These are phyloP conservation scores for Chaetodon trifasciatus DNA, from an alignment of 2,797 vertebrate species.

Conservation along the genomic window DNA sequence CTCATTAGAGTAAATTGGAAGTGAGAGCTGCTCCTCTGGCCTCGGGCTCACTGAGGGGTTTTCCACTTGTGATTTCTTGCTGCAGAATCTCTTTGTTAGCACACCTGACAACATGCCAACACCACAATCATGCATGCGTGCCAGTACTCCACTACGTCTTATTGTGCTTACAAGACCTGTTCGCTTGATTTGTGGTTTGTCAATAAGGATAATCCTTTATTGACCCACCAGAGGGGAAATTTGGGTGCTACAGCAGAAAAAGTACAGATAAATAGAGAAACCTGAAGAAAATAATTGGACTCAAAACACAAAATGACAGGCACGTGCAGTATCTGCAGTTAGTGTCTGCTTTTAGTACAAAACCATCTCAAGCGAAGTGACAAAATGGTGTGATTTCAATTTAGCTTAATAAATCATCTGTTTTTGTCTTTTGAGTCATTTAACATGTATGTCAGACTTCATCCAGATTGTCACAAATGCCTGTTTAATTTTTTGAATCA, in stretches of 20 bases:
- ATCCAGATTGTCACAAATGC: background rate
- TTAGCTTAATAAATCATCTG: slow-evolving; percentile 1
- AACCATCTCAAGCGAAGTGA: background rate
- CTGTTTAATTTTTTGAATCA: slow-evolving; percentile 6
- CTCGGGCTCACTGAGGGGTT: slow-evolving; percentile 8
- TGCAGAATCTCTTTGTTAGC: slow-evolving; percentile 17
- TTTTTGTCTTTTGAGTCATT: background rate
- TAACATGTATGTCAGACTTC: background rate
- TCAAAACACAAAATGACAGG: background rate
- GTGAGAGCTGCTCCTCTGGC: slow-evolving; percentile 33
- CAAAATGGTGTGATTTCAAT: background rate
- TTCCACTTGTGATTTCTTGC: slow-evolving; percentile 4
- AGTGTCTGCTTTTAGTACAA: background rate
- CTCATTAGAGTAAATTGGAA: slow-evolving; percentile 39
- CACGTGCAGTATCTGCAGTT: background rate
- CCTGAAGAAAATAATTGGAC: background rate
- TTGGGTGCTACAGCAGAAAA: background rate
- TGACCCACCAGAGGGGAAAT: background rate
- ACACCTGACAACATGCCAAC: slow-evolving; percentile 9
- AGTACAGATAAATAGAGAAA: background rate
- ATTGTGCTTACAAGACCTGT: background rate
- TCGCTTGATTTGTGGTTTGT: background rate
- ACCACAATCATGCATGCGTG: background rate
- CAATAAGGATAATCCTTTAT: slow-evolving; percentile 8
- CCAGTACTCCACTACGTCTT: background rate